Conservation (phyloP, 2,888 invertebrate species). For the Germaria angustata region DNA sequence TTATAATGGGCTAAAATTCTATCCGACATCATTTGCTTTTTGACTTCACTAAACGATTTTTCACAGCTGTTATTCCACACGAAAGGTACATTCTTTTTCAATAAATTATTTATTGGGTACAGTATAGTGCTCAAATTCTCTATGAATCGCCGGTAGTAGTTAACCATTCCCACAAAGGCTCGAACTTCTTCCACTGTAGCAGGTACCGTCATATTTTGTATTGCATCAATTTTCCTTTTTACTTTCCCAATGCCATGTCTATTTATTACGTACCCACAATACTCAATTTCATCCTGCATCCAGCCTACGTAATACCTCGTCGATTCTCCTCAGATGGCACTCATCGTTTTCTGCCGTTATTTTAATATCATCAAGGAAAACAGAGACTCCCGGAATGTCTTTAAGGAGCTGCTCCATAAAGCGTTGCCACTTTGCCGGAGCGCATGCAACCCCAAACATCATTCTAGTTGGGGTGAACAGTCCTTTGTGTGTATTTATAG, state of each 20-base stretch:
- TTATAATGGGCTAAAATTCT: slow-evolving; percentile 69
- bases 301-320: slow-evolving; percentile 68
- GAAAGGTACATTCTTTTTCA: slow-evolving; percentile 63
- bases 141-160: slow-evolving; percentile 72
- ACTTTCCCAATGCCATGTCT: slow-evolving; percentile 72
- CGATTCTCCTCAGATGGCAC: slow-evolving; percentile 68
- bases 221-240: slow-evolving; percentile 61
- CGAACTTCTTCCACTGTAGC: slow-evolving; percentile 67
- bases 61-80: slow-evolving; percentile 63
- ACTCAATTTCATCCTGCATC: slow-evolving; percentile 69
- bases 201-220: slow-evolving; percentile 68
- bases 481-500: not conserved
- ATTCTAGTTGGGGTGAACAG: slow-evolving; percentile 59
- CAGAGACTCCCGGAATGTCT: slow-evolving; percentile 70
- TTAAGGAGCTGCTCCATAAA: slow-evolving; percentile 70
- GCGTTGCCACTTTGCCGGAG: slow-evolving; percentile 73
- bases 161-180: slow-evolving; percentile 70
- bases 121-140: slow-evolving; percentile 69
- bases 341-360: slow-evolving; percentile 67
- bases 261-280: slow-evolving; percentile 72
- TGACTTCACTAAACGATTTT: slow-evolving; percentile 67
- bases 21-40: slow-evolving; percentile 66
- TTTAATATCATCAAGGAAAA: slow-evolving; percentile 68
- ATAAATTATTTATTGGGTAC: slow-evolving; percentile 70
- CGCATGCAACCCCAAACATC: slow-evolving; percentile 52